Percentiles rank a stretch among this genome's conserved stretches.
phyloP scores from a whole-genome alignment of 2,113 vertebrate genomes.

The Penelope pileata region DNA sequence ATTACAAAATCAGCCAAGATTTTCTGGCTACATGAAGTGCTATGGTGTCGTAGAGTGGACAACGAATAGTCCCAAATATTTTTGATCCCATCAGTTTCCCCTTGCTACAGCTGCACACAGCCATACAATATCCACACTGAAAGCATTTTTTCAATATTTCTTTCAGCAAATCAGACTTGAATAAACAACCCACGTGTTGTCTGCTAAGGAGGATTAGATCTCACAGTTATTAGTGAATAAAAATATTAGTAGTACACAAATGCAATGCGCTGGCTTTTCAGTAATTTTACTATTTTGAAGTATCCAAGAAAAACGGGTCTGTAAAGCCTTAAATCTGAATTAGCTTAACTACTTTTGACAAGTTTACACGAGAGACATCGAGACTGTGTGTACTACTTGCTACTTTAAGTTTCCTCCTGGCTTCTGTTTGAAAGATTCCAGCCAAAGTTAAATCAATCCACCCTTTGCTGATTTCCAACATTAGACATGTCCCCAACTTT shows the following conservation, averaged over 20 bases:
- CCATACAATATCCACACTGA: neutral
- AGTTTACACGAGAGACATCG: slow-evolving; percentile 71
- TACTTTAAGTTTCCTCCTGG: slow-evolving; percentile 71
- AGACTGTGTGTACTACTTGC: slow-evolving; percentile 69
- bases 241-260: neutral
- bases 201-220: neutral
- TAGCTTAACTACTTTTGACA: slow-evolving; percentile 77
- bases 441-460: slow-evolving; percentile 85
- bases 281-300: neutral
- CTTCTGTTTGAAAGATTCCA: slow-evolving; percentile 77
- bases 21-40: neutral
- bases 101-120: neutral
- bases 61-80: neutral
- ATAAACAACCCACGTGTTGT: neutral
- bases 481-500: slow-evolving; percentile 84
- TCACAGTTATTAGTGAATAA: neutral
- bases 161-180: neutral
- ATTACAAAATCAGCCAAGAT: neutral
- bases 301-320: slow-evolving; percentile 50
- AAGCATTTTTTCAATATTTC: neutral
- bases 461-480: slow-evolving; percentile 85
- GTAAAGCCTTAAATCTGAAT: slow-evolving; percentile 73
- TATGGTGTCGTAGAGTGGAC: neutral
- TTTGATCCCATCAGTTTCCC: neutral
- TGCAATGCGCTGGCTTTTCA: neutral